These are phyloP conservation scores for Arrhamphus sclerolepis DNA, from an alignment of 2,797 vertebrate genomes.

Conservation along the genomic window DNA sequence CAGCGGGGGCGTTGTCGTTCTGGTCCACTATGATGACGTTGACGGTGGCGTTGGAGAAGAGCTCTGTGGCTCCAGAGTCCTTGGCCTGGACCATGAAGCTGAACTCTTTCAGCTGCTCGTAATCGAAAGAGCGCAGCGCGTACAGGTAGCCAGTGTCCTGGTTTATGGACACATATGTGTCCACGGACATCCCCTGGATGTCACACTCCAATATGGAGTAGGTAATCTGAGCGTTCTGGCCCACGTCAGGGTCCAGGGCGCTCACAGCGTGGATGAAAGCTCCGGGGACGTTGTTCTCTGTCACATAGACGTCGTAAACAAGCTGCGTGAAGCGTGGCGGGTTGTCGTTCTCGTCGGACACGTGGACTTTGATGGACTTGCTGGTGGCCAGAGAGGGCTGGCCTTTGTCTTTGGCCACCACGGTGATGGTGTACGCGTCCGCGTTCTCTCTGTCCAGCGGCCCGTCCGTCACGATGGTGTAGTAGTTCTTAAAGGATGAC, in stretches of 20 bases:
- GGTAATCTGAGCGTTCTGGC: constrained; percentile 90
- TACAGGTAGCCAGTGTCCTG: constrained; percentile 97
- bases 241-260: constrained; percentile 91
- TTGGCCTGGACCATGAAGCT: constrained; percentile 93
- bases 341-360: constrained; percentile 97
- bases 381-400: constrained; percentile 89
- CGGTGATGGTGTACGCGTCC: constrained; percentile 92
- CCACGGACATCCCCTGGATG: constrained; percentile 98
- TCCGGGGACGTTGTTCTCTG: constrained; percentile 97
- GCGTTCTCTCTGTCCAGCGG: constrained; percentile 90
- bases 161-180: constrained; percentile 98
- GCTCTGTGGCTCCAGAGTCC: constrained; percentile 87
- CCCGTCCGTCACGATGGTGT: constrained; percentile 95
- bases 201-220: constrained; percentile 98
- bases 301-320: constrained; percentile 95
- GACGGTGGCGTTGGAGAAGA: constrained; percentile 90
- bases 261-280: constrained; percentile 98
- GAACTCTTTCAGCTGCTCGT: constrained; percentile 97
- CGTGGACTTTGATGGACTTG: constrained; percentile 94
- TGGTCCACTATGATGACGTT: constrained; percentile 94
- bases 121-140: constrained; percentile 95
- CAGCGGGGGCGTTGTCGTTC: constrained; percentile 93
- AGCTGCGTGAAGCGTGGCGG: constrained; percentile 92
- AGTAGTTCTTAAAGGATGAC: constrained; percentile 96
- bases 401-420: constrained; percentile 92